phyloP scores from a whole-genome alignment of 2,888 invertebrate species.

The Julus scanicus region DNA sequence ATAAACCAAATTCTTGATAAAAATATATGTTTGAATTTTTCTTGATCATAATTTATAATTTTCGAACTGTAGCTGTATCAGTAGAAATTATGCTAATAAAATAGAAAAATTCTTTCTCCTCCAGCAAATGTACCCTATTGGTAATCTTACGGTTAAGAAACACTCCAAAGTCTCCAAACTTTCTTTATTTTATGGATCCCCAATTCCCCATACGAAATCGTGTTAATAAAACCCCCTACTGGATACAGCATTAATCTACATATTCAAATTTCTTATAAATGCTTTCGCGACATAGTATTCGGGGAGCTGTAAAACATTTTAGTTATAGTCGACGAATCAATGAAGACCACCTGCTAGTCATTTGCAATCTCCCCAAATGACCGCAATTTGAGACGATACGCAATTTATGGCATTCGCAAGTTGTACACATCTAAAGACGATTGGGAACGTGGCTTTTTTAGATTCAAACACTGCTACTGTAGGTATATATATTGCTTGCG shows the following conservation, averaged over 20 bases:
- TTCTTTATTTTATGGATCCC: background rate
- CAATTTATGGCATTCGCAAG: conserved; percentile 18
- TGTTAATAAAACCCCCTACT: conserved; percentile 3
- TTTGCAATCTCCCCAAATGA: background rate
- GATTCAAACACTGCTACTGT: background rate
- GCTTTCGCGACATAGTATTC: background rate
- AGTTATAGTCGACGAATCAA: conserved; percentile 25
- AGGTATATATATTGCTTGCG: background rate
- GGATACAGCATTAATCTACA: background rate
- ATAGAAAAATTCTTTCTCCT: too few species aligned
- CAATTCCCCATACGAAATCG: background rate
- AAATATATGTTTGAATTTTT: too few species aligned
- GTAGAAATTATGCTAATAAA: too few species aligned
- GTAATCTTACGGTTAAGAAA: background rate
- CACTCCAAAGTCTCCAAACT: background rate
- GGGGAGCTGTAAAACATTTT: background rate
- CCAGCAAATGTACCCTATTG: too few species aligned
- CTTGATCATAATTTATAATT: too few species aligned
- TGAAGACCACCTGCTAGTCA: conserved; percentile 36
- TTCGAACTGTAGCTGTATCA: background rate
- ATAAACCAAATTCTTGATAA: too few species aligned
- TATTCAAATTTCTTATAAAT: conserved; percentile 13
- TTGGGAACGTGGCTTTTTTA: background rate
- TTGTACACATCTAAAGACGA: background rate
- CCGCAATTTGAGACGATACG: conserved; percentile 21